Conservation (phyloP, 2,113 vertebrate species). For the Labeo catla region DNA sequence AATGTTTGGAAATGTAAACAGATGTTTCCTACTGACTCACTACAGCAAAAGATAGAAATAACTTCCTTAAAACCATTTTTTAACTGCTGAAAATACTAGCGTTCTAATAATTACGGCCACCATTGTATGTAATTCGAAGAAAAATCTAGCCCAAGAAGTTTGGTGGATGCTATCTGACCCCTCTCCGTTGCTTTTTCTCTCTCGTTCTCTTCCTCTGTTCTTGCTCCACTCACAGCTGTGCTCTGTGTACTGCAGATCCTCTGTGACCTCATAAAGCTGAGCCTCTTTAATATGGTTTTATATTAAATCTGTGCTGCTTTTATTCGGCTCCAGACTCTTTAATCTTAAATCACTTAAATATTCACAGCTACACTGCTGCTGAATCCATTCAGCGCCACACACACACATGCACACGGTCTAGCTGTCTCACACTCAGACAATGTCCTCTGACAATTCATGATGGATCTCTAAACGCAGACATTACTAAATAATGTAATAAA, state of each 20-base stretch:
- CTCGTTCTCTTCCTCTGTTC: conserved; percentile 4
- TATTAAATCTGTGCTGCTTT: conserved; percentile 49
- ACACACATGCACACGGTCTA: not conserved
- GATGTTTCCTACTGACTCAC: too few relatives aligned
- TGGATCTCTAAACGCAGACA: conserved; percentile 21
- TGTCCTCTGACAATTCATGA: conserved; percentile 13
- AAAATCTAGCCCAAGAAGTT: not conserved
- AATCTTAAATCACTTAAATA: conserved; percentile 41
- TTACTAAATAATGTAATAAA: conserved; percentile 35
- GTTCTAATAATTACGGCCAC: too few relatives aligned
- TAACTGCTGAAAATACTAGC: too few relatives aligned
- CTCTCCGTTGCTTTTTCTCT: not conserved
- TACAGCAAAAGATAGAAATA: too few relatives aligned
- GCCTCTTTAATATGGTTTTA: conserved; percentile 41
- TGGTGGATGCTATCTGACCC: conserved; percentile 2
- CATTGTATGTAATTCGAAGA: not conserved
- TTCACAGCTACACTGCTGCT: conserved; percentile 32
- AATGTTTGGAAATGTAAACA: too few relatives aligned
- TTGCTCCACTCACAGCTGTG: conserved; percentile 19
- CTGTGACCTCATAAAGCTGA: conserved; percentile 54
- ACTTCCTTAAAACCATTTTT: too few relatives aligned
- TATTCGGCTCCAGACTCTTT: conserved; percentile 44
- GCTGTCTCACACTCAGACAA: not conserved
- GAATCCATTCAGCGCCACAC: conserved; percentile 24
- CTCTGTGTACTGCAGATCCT: conserved; percentile 24